Percentiles rank a stretch among this genome's conserved stretches.
phyloP scores from a whole-genome alignment of 1,140 invertebrate species.

The Trachymyrmex septentrionalis region DNA sequence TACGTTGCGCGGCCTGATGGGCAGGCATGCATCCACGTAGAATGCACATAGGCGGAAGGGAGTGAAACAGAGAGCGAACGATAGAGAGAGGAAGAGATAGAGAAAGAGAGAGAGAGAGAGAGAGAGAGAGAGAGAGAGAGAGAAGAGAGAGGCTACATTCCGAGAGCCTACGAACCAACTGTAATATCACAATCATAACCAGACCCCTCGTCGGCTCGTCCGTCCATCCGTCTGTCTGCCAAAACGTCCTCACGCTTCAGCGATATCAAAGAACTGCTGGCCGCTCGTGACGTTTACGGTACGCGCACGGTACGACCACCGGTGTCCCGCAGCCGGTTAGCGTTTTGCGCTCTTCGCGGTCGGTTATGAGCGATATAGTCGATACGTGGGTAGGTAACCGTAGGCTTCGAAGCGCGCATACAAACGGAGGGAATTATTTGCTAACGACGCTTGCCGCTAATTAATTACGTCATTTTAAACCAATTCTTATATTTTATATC shows the following conservation, averaged over 20 bases:
- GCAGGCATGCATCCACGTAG: conserved; percentile 80
- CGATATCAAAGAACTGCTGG: conserved; percentile 83
- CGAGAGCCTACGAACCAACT: conserved; percentile 81
- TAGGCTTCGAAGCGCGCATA: neutral
- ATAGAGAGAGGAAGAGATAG: neutral
- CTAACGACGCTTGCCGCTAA: conserved; percentile 27
- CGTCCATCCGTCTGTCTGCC: conserved; percentile 78
- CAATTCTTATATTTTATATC: neutral
- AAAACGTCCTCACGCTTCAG: conserved; percentile 83
- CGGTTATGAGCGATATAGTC: conserved; percentile 42
- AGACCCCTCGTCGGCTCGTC: conserved; percentile 78
- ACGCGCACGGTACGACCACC: conserved; percentile 60
- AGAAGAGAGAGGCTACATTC: conserved; percentile 73
- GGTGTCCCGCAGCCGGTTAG: conserved; percentile 63
- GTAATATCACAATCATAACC: conserved; percentile 86
- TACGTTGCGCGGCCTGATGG: conserved; percentile 81
- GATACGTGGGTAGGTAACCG: conserved; percentile 27
- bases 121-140: conserved; percentile 18
- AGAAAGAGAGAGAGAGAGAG: conserved; percentile 37
- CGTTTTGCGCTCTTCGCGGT: conserved; percentile 60
- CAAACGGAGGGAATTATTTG: conserved; percentile 26
- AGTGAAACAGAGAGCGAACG: conserved; percentile 40
- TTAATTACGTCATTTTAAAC: conserved; percentile 37
- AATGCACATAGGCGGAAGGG: conserved; percentile 67
- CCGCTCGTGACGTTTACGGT: conserved; percentile 76